Percentiles rank a stretch among this genome's conserved stretches.
These are phyloP conservation scores for Gephyroberyx darwinii DNA, from an alignment of 2,797 vertebrate species.

Conservation along the genomic window DNA sequence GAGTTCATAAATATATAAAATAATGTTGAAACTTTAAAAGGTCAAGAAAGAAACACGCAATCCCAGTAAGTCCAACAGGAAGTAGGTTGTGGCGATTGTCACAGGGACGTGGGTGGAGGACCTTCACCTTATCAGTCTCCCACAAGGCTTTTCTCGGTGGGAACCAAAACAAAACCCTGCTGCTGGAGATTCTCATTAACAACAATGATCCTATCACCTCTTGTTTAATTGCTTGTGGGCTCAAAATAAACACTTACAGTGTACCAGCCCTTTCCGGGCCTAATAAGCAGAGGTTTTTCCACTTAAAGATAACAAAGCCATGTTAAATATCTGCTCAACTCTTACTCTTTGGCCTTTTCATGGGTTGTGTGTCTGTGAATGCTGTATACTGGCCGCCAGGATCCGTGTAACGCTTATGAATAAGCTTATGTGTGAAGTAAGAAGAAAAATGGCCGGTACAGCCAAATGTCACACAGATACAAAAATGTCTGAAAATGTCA, in stretches of 20 bases:
- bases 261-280: neutral
- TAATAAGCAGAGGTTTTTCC: too few species aligned
- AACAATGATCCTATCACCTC: slow-evolving; percentile 13
- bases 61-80: neutral
- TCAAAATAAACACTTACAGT: neutral
- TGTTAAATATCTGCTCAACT: neutral
- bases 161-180: slow-evolving; percentile 46
- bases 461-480: too few species aligned
- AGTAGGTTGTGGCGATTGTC: neutral
- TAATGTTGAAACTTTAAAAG: too few species aligned
- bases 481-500: too few species aligned
- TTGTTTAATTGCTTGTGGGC: neutral
- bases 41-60: neutral
- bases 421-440: too few species aligned
- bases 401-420: too few species aligned
- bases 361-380: too few species aligned
- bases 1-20: too few species aligned
- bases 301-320: neutral
- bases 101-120: slow-evolving; percentile 20
- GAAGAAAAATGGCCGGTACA: too few species aligned
- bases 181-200: slow-evolving; percentile 39
- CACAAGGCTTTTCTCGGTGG: slow-evolving; percentile 37
- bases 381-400: too few species aligned
- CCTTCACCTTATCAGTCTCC: slow-evolving; percentile 50
- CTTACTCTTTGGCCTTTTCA: neutral